Evolutionary conservation across 2,113 vertebrate genomes (phyloP), one percentile per base, ranked within the genome.

Genomic region (Formicarius rufipectus): DNA sequence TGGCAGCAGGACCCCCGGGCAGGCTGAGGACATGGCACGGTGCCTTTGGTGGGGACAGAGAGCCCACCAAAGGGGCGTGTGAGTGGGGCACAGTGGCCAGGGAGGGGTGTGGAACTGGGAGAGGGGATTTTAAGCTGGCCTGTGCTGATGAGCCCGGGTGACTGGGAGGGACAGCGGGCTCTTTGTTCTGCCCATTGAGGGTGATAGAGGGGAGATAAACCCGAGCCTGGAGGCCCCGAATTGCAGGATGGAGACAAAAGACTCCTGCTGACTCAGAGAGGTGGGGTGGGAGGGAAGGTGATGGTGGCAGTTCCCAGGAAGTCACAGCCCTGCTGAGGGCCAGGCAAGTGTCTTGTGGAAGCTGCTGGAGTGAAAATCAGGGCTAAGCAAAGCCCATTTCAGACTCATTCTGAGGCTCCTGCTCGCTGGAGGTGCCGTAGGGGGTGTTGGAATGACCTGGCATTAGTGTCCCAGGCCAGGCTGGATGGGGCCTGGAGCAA

Each of bases 351-450:
- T 3, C 23, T 1, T 33, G 44, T 33, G n/a, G 22, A 22, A 69
- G 4, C 25, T 33, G 45, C 22, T 23, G 63, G 14, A 9, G 17
- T 49, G 9, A 18, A 55, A 8, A 1, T 3, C 58, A 5, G n/a
- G 2, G 4, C 55, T 14, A 14, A 47, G 11, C 9, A 24, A 37
- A 55, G 22, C 8, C 7, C 4, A 3, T 27, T 14, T 55, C 13
- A 0, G 8, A 1, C 10, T 50, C 5, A 0, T 20, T 8, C 20
- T 40, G 52, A 33, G 50, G 50, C 27, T 40, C 49, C 33, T 56
- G 1, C 39, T 52, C 3, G 0, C 74, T 7, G 60, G 6, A 39
- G 55, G 21, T 35, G 50, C 63, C 45, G 2, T 2, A 0, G 0
- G 2, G 12, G 10, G 47, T 24, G 15, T 11, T 19, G 3, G 39